Evolutionary conservation across 2,113 vertebrate genomes (phyloP).

Genomic region (Galbula dea): DNA sequence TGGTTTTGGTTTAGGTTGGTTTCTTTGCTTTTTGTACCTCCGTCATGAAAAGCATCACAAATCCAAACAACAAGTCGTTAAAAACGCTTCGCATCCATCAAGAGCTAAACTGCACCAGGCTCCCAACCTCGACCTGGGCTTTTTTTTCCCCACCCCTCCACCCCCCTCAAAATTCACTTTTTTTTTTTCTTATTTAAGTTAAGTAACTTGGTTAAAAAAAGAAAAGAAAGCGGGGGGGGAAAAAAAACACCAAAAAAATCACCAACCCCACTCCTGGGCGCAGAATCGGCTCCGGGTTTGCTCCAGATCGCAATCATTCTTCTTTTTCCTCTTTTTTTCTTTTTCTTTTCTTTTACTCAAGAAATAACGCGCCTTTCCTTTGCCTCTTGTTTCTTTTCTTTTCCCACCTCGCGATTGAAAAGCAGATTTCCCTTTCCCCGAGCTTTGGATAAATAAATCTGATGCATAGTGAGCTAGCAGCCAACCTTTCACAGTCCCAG

Average conservation of each 20-base stretch:
- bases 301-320: not conserved
- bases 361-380: constrained; percentile 50
- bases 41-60: constrained; percentile 66
- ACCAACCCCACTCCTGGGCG: not conserved
- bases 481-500: constrained; percentile 76
- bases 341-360: not conserved
- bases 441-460: constrained; percentile 76
- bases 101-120: constrained; percentile 65
- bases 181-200: not conserved
- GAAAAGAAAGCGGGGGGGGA: no score
- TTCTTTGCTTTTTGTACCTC: not conserved
- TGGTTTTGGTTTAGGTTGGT: no score
- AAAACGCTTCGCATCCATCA: constrained; percentile 56
- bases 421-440: no score
- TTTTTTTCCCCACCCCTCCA: not conserved
- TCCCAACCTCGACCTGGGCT: not conserved
- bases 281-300: not conserved
- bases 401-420: no score
- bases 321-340: not conserved
- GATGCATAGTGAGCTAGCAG: constrained; percentile 90
- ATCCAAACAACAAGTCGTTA: constrained; percentile 66
- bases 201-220: constrained; percentile 17
- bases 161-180: not conserved
- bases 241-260: not conserved
- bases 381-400: not conserved